These are phyloP conservation scores for Athripsodes cinereus DNA, from an alignment of 2,888 invertebrate genomes.

Conservation along the genomic window DNA sequence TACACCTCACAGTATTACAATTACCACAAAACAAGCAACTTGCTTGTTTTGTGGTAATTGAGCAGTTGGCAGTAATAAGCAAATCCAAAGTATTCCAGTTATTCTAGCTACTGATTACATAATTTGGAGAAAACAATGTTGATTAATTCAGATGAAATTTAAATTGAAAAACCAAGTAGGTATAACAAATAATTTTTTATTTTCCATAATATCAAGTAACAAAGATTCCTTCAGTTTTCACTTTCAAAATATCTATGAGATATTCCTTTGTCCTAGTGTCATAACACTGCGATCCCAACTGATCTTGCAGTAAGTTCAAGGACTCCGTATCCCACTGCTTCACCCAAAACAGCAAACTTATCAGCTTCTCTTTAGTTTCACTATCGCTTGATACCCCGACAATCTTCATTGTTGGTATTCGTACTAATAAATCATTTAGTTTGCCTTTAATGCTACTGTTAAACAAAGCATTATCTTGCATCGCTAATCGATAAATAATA, in stretches of 20 bases:
- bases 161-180: too few species aligned
- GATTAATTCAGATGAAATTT: too few species aligned
- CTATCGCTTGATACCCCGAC: constrained; percentile 38
- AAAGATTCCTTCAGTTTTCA: constrained; percentile 34
- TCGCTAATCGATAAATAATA: constrained; percentile 53
- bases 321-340: constrained; percentile 41
- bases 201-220: too few species aligned
- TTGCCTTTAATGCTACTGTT: constrained; percentile 43
- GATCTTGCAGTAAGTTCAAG: constrained; percentile 41
- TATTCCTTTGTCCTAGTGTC: constrained; percentile 38
- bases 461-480: constrained; percentile 48
- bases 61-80: too few species aligned
- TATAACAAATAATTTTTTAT: too few species aligned
- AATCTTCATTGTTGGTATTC: constrained; percentile 39
- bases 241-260: constrained; percentile 41
- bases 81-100: too few species aligned
- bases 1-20: too few species aligned
- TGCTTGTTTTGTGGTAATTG: too few species aligned
- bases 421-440: constrained; percentile 42
- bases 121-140: too few species aligned
- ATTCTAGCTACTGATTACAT: too few species aligned
- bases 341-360: constrained; percentile 51
- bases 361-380: constrained; percentile 45
- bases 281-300: constrained; percentile 37
- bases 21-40: too few species aligned